phyloP scores from a whole-genome alignment of 2,113 vertebrate species.

The Atherinomorus stipes region DNA sequence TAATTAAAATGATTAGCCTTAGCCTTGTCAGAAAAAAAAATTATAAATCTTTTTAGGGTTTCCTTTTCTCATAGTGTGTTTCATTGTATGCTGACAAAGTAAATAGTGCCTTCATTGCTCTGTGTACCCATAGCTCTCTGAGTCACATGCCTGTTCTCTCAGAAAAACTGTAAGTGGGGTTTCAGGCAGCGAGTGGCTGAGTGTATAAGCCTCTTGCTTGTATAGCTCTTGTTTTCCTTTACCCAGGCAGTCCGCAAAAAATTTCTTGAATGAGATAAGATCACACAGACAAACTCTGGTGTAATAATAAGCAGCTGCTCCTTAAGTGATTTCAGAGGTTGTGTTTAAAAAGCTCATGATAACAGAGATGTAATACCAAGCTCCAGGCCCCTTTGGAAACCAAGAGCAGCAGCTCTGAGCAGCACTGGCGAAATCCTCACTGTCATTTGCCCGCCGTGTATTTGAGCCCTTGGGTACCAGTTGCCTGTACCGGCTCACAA shows the following conservation, averaged over 20 bases:
- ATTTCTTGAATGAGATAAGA: slow-evolving; percentile 79
- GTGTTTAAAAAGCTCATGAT: slow-evolving; percentile 74
- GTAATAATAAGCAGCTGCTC: slow-evolving; percentile 83
- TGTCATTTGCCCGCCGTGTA: slow-evolving; percentile 14
- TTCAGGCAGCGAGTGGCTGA: slow-evolving; percentile 46
- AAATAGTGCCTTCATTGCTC: not conserved
- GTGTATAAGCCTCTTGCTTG: slow-evolving; percentile 55
- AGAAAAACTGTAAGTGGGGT: slow-evolving; percentile 47
- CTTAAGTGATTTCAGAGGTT: slow-evolving; percentile 75
- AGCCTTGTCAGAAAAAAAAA: not conserved
- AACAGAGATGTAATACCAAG: slow-evolving; percentile 63
- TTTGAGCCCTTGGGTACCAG: slow-evolving; percentile 16
- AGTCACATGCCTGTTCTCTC: slow-evolving; percentile 27
- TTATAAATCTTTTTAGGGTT: not conserved
- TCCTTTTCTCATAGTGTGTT: slow-evolving; percentile 1
- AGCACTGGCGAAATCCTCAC: slow-evolving; percentile 11
- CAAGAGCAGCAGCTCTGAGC: slow-evolving; percentile 34
- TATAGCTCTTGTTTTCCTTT: slow-evolving; percentile 68
- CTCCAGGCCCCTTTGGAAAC: slow-evolving; percentile 57
- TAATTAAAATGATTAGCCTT: not conserved
- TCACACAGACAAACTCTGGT: slow-evolving; percentile 75
- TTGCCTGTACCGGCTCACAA: slow-evolving; percentile 26
- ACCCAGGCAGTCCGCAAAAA: slow-evolving; percentile 49
- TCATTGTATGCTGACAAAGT: not conserved
- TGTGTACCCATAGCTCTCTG: not conserved